These are phyloP conservation scores for Acheta domesticus DNA, from an alignment of 2,888 invertebrate species.

Conservation along the genomic window DNA sequence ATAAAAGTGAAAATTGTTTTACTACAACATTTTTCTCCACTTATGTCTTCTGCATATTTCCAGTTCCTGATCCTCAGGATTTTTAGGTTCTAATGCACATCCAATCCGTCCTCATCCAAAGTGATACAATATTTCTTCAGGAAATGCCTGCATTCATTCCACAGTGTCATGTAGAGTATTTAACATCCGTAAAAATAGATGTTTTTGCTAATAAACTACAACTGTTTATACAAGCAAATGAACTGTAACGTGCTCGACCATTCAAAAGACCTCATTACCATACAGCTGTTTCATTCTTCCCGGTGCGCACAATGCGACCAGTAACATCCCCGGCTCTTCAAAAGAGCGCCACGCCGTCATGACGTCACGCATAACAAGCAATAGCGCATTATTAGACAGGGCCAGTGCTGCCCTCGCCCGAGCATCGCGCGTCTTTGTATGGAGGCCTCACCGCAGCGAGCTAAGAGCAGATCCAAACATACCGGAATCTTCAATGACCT, in stretches of 20 bases:
- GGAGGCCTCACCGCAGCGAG: background rate
- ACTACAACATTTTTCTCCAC: too few species aligned
- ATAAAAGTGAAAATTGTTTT: too few species aligned
- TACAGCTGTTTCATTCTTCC: background rate
- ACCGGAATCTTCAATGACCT: background rate
- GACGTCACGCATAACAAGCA: background rate
- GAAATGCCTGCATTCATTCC: too few species aligned
- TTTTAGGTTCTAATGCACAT: too few species aligned
- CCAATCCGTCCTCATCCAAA: background rate
- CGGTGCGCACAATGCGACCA: background rate
- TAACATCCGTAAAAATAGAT: background rate
- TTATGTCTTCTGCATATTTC: too few species aligned
- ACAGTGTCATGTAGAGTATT: background rate
- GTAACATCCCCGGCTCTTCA: background rate
- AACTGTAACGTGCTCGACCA: too few species aligned
- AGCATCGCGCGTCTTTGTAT: background rate
- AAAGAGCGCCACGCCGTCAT: background rate
- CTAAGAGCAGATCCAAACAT: background rate
- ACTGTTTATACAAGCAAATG: too few species aligned
- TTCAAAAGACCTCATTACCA: too few species aligned
- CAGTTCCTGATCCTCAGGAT: too few species aligned
- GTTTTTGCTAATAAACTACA: background rate
- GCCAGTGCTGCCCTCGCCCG: background rate
- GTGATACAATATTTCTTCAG: background rate
- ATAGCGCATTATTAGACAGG: conserved; percentile 18